These are phyloP conservation scores for Deladenus siricidicola DNA, from an alignment of 2,888 invertebrate species.

Conservation along the genomic window DNA sequence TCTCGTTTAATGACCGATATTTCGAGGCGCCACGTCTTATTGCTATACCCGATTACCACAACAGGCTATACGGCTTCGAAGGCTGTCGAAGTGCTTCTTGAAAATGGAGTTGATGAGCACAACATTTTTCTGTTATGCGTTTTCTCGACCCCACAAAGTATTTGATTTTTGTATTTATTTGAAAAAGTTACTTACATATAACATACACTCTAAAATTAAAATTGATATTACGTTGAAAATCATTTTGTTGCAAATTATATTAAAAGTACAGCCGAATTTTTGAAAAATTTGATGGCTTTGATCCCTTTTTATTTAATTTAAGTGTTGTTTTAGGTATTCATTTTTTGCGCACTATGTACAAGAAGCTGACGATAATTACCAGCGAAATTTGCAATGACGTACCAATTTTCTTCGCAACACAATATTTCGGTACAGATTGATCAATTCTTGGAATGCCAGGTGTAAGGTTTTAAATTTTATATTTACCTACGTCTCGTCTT, in stretches of 20 bases:
- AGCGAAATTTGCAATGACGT: slow-evolving; percentile 88
- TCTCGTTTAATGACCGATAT: slow-evolving; percentile 93
- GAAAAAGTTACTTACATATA: background rate
- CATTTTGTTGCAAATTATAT: too few species aligned
- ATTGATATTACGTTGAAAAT: too few species aligned
- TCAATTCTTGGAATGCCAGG: too few species aligned
- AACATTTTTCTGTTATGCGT: slow-evolving; percentile 93
- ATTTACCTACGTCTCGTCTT: too few species aligned
- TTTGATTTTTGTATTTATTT: background rate
- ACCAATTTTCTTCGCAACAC: slow-evolving; percentile 94
- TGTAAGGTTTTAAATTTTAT: too few species aligned
- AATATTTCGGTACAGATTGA: slow-evolving; percentile 52
- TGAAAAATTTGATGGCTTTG: background rate
- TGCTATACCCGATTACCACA: slow-evolving; percentile 46
- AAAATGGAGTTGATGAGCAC: slow-evolving; percentile 84
- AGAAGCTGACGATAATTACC: slow-evolving; percentile 77
- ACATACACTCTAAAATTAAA: too few species aligned
- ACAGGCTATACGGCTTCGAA: slow-evolving; percentile 90
- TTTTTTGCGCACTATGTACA: slow-evolving; percentile 52
- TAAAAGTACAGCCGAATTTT: too few species aligned
- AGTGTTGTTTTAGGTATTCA: slow-evolving; percentile 22
- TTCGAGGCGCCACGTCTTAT: slow-evolving; percentile 67
- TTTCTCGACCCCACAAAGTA: slow-evolving; percentile 77
- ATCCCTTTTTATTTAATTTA: too few species aligned
- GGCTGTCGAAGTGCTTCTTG: slow-evolving; percentile 85